phyloP scores from a whole-genome alignment of 2,888 invertebrate species.

The Trachelus stipa region DNA sequence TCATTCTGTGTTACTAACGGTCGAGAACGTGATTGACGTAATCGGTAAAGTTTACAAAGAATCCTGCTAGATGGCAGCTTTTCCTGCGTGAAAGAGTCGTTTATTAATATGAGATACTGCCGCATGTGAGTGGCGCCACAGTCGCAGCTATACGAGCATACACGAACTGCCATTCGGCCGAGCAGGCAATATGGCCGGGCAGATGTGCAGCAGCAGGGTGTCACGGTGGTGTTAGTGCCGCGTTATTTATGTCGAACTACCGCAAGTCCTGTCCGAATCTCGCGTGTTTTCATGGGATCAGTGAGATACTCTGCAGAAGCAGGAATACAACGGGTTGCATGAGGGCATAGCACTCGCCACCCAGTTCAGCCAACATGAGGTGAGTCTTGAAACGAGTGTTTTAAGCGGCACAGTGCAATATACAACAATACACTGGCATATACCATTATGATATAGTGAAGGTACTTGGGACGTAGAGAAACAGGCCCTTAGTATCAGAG shows the following conservation, averaged over 20 bases:
- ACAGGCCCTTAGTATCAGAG: background rate
- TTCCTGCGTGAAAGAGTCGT: background rate
- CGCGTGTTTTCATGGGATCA: constrained; percentile 66
- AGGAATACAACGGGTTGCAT: constrained; percentile 57
- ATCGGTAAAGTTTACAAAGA: background rate
- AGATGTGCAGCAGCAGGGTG: constrained; percentile 63
- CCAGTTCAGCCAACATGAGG: constrained; percentile 63
- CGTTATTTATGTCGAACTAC: constrained; percentile 65
- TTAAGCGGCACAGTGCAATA: background rate
- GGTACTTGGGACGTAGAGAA: background rate
- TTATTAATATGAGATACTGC: background rate
- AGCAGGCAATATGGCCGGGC: constrained; percentile 62
- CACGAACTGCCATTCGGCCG: constrained; percentile 1
- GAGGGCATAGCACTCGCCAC: constrained; percentile 64
- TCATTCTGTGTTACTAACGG: background rate
- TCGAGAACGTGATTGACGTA: background rate
- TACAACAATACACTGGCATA: background rate
- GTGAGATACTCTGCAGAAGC: constrained; percentile 62
- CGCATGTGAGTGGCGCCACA: background rate
- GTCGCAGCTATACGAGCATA: background rate
- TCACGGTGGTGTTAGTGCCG: constrained; percentile 63
- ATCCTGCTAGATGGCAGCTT: background rate
- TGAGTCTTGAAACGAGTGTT: constrained; percentile 45
- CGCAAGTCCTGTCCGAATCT: constrained; percentile 64
- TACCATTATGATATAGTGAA: background rate